phyloP scores from a whole-genome alignment of 2,113 vertebrate species.

The Crocuta crocuta region DNA sequence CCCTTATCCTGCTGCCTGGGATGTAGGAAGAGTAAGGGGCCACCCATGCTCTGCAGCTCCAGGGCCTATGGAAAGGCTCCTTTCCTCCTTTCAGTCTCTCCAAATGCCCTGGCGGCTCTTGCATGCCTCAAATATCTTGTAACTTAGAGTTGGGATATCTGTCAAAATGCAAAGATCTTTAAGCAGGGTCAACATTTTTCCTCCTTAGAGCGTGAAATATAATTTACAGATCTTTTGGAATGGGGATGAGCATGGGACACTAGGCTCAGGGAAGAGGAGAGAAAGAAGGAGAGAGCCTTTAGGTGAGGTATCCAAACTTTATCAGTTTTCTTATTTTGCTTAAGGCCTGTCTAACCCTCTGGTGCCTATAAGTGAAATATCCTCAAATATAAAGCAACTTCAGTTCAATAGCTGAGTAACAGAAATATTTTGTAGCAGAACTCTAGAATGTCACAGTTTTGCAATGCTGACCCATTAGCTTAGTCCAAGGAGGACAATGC shows the following conservation, averaged over 20 bases:
- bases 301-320: not conserved
- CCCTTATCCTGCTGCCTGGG: not conserved
- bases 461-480: not conserved
- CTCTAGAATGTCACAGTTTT: not conserved
- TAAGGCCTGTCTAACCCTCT: not conserved
- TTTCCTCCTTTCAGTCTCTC: not conserved
- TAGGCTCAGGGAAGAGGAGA: not conserved
- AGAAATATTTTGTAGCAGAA: not conserved
- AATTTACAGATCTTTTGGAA: not conserved
- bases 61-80: not conserved
- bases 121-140: not conserved
- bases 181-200: not conserved
- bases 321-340: constrained; percentile 23
- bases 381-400: not conserved
- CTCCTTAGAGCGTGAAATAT: not conserved
- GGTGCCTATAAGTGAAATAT: not conserved
- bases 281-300: not conserved
- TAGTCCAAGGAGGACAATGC: not conserved
- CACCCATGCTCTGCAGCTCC: not conserved
- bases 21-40: not conserved
- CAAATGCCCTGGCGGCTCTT: not conserved
- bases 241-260: not conserved
- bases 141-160: not conserved
- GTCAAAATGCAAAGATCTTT: constrained; percentile 20
- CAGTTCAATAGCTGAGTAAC: not conserved